Evolutionary conservation across 37 sponge, comb jelly and placozoan species (phyloP).

Genomic region (Haliclona indistincta): DNA sequence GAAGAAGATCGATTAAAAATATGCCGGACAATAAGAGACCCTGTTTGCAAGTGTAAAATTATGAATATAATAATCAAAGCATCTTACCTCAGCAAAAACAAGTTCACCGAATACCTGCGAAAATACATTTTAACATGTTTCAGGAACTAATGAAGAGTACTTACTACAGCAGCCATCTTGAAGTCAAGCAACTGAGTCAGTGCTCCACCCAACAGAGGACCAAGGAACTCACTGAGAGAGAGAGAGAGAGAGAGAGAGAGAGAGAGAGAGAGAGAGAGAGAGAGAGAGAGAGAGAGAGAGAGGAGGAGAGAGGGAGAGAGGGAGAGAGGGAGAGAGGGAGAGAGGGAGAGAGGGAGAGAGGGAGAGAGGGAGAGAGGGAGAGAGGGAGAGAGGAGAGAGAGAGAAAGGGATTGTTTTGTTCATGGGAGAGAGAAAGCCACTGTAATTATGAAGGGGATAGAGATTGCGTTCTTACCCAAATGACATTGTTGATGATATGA

Average conservation of each 20-base stretch:
- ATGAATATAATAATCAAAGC: no score
- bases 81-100: conserved; percentile 34
- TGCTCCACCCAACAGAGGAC: conserved; percentile 49
- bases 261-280: conserved; percentile 17
- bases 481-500: conserved; percentile 24
- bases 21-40: no score
- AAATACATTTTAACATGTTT: not conserved
- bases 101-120: conserved; percentile 40
- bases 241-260: conserved; percentile 18
- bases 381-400: no score
- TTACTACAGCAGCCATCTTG: conserved; percentile 36
- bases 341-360: no score
- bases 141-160: not conserved
- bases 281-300: no score
- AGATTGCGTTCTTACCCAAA: conserved; percentile 38
- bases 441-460: not conserved
- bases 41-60: no score
- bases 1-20: no score
- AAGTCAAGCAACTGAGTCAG: conserved; percentile 30
- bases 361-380: no score
- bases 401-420: no score
- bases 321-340: no score
- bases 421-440: conserved; percentile 10
- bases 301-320: no score
- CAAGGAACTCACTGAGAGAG: conserved; percentile 44